phyloP scores from a whole-genome alignment of 2,797 vertebrate genomes.

The Phrynocephalus vlangalii region DNA sequence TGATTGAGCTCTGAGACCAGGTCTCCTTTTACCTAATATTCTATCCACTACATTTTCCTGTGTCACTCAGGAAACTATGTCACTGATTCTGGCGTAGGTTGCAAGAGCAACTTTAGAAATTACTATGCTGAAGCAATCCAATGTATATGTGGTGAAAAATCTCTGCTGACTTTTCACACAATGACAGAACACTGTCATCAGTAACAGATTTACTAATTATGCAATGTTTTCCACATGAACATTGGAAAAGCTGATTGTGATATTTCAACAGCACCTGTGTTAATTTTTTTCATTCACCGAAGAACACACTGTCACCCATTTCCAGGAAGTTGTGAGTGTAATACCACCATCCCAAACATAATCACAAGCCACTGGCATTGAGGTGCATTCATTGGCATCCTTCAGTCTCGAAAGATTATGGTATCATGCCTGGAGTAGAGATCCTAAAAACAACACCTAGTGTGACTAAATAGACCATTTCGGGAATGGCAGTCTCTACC shows the following conservation, averaged over 20 bases:
- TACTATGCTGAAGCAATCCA: background rate
- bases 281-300: background rate
- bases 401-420: too few relatives aligned
- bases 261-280: background rate
- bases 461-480: too few relatives aligned
- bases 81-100: too few relatives aligned
- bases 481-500: too few relatives aligned
- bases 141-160: background rate
- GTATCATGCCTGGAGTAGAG: too few relatives aligned
- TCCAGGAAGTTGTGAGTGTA: too few relatives aligned
- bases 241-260: background rate
- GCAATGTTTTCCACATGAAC: slow-evolving; percentile 22
- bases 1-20: background rate
- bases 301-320: background rate
- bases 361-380: too few relatives aligned
- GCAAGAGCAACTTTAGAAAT: background rate
- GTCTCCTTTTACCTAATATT: background rate
- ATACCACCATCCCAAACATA: too few relatives aligned
- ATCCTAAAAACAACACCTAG: too few relatives aligned
- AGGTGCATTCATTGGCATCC: too few relatives aligned
- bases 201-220: slow-evolving; percentile 27
- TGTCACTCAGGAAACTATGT: background rate
- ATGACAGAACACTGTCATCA: background rate
- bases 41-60: background rate
- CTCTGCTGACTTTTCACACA: background rate